phyloP scores from a whole-genome alignment of 2,113 vertebrate genomes.

The Hippoglossus stenolepis region DNA sequence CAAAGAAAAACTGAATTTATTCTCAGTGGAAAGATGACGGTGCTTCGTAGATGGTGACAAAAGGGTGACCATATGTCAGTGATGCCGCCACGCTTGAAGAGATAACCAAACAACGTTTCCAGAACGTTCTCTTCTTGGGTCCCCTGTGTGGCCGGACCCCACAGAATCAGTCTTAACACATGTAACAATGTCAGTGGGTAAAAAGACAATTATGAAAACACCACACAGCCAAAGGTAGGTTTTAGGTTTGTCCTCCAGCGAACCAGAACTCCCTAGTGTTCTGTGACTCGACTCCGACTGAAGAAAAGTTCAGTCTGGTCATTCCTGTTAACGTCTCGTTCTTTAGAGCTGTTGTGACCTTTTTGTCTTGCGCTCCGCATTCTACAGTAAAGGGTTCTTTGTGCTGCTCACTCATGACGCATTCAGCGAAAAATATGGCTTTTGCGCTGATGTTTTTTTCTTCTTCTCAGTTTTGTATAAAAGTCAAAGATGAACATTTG shows the following conservation, averaged over 20 bases:
- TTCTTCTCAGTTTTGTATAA: conserved; percentile 41
- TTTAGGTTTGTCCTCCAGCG: conserved; percentile 15
- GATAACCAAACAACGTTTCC: conserved; percentile 59
- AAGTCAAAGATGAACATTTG: conserved; percentile 40
- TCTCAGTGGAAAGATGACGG: conserved; percentile 70
- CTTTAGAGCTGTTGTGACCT: conserved; percentile 23
- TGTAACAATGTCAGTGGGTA: conserved; percentile 34
- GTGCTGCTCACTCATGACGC: conserved; percentile 41
- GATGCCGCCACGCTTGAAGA: conserved; percentile 26
- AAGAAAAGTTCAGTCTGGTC: conserved; percentile 41
- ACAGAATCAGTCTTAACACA: conserved; percentile 55
- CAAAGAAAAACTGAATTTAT: conserved; percentile 77
- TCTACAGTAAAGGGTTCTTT: conserved; percentile 72
- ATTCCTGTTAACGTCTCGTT: conserved; percentile 14
- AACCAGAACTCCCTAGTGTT: background rate
- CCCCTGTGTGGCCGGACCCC: conserved; percentile 71
- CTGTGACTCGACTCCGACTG: conserved; percentile 38
- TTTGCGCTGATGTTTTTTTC: conserved; percentile 39
- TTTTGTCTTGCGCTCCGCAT: conserved; percentile 29
- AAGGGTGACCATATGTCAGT: conserved; percentile 53
- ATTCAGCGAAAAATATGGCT: conserved; percentile 71
- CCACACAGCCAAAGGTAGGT: conserved; percentile 68
- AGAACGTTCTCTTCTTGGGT: conserved; percentile 65
- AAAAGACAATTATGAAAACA: conserved; percentile 45
- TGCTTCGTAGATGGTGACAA: conserved; percentile 69